Base-by-base conservation (phyloP, 1,140 invertebrate genomes). In the Papilio polyxenes region DNA sequence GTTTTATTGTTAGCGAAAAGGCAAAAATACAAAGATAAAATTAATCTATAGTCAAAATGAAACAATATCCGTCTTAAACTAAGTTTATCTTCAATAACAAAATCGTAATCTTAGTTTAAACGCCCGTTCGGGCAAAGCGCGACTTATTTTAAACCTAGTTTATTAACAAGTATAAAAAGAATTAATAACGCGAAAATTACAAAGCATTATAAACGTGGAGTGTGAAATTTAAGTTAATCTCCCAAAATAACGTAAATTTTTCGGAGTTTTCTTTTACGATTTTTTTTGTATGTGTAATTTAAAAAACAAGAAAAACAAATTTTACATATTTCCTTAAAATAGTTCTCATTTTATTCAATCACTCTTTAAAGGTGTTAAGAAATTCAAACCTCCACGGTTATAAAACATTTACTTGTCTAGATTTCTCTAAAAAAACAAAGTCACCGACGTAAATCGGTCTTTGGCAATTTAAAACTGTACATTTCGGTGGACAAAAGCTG, bases 1-100 rank as follows among this genome's bases (percentile, higher is more conserved):
- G 80, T 91, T 93, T 91, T 87, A 87, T 90, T 88, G 91, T 92
- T 91, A 91, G 87, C 89, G 88, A 90, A 85, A 89, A 83, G 86
- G 84, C 17, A 89, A 90, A 84, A 89, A 85, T 87, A 87, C 85
- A 87, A 87, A 86, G 86, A 83, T 79, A 77, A 82, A 84, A 85
- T 65, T 51, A 80, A 40, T 80, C 59, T 69, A 80, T 80, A 23
- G 78, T 69, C 78, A 44, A 17, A 80, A 59, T 59, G 76, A 65
- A 80, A 69, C 40, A 49, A 80, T 37, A 69, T 65, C 56, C 40
- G 31, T 49, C 59, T 80, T 80, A 79, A 79, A 51, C 53, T 79
- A 79, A 79, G 53, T 56, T 37, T 79, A 59, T 59, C 23, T 11
- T 79, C 53, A 79, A 59, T 56, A 40, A 78, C 77, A 65, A 65